These are phyloP conservation scores for Alloplasta piceator DNA, from an alignment of 2,888 invertebrate species.

Conservation along the genomic window DNA sequence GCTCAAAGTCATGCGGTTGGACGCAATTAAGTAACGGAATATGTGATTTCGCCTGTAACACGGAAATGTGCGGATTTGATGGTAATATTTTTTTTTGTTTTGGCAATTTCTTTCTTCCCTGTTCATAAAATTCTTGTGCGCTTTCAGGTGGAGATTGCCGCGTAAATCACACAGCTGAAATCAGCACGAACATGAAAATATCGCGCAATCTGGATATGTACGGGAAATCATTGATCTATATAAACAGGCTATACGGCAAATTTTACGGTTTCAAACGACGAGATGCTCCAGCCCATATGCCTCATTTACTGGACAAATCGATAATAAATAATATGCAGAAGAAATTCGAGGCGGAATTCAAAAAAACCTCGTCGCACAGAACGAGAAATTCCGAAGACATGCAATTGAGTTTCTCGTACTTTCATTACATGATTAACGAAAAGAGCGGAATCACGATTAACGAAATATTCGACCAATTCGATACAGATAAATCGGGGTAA, in stretches of 20 bases:
- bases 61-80: conserved; percentile 90
- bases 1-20: conserved; percentile 90
- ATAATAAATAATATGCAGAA: conserved; percentile 87
- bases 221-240: conserved; percentile 80
- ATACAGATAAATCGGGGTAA: conserved; percentile 89
- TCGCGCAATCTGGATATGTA: conserved; percentile 75
- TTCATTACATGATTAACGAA: conserved; percentile 89
- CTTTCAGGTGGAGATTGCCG: conserved; percentile 85
- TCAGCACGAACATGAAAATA: conserved; percentile 72
- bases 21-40: conserved; percentile 91
- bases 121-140: background rate
- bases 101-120: background rate
- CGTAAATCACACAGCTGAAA: conserved; percentile 73
- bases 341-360: conserved; percentile 87
- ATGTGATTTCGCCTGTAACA: conserved; percentile 90
- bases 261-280: conserved; percentile 89
- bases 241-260: conserved; percentile 83
- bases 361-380: conserved; percentile 87
- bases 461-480: conserved; percentile 89
- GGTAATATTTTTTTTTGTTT: conserved; percentile 78
- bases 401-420: conserved; percentile 92
- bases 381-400: conserved; percentile 88
- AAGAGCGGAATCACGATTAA: conserved; percentile 83
- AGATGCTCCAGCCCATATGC: conserved; percentile 91
- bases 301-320: conserved; percentile 88